phyloP scores from a whole-genome alignment of 2,888 invertebrate genomes.

The Platerodrilus igneus region DNA sequence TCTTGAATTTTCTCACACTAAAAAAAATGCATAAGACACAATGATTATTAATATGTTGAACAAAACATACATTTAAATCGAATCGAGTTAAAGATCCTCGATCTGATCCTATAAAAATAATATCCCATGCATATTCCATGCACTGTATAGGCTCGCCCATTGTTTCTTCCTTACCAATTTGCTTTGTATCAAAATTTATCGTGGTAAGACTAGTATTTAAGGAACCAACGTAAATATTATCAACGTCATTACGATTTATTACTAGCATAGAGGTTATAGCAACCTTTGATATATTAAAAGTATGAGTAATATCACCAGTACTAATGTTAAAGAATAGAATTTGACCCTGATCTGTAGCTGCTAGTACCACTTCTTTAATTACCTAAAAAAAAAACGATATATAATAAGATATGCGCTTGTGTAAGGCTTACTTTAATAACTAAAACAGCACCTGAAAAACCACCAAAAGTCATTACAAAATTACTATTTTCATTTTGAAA shows the following conservation, averaged over 20 bases:
- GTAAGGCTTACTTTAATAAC: conserved; percentile 32
- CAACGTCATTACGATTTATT: conserved; percentile 38
- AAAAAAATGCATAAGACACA: conserved; percentile 1
- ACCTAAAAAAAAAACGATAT: conserved; percentile 13
- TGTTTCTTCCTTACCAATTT: conserved; percentile 52
- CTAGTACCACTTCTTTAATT: conserved; percentile 38
- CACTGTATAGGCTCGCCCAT: conserved; percentile 66
- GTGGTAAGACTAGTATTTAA: conserved; percentile 58
- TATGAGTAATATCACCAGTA: conserved; percentile 53
- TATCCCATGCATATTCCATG: conserved; percentile 69
- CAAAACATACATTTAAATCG: conserved; percentile 60
- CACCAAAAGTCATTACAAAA: conserved; percentile 27
- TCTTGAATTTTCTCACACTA: conserved; percentile 36
- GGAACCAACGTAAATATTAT: conserved; percentile 58
- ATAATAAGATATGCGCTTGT: neutral
- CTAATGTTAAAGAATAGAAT: conserved; percentile 56
- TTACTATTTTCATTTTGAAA: too few species aligned
- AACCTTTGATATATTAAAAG: conserved; percentile 55
- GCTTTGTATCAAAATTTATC: conserved; percentile 55
- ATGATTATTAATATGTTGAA: conserved; percentile 39
- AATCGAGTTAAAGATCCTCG: conserved; percentile 67
- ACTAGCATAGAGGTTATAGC: conserved; percentile 61
- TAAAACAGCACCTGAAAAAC: conserved; percentile 33
- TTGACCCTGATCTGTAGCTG: conserved; percentile 60
- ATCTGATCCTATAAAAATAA: conserved; percentile 67